Evolutionary conservation across 2,888 invertebrate species (phyloP), one percentile per base, ranked within the genome.

Genomic region (Therioaphis trifolii): DNA sequence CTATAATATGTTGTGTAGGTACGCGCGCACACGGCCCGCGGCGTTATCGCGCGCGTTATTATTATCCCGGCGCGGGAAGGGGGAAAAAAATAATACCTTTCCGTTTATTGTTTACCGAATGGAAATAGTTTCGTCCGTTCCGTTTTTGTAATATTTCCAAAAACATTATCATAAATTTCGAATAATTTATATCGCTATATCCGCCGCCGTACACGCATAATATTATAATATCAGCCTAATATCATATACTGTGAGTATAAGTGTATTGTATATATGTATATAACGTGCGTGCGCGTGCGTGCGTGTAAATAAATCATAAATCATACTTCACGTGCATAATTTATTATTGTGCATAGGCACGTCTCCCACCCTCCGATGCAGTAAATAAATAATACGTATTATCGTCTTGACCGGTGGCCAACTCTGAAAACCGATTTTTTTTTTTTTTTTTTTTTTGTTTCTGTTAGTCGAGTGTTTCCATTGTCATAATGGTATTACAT

Each of bases 401-500:
- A 74, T 74, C 35, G 35, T 35, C 74, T 74, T 74, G 55, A 74
- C 52, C 74, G n/a, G n/a, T 9, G 27, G 74, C 74, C 52, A 74
- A 74, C 55, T 74, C 29, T 29, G n/a, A 35, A 55, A 74, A 40
- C 24, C 14, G 35, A 55, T 72, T 72, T 74, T 35, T 52, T 35
- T 18, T 29, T 2, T 21, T 58, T 9, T 27, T 40, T 46, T 49
- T 29, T 71, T n/a, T 61, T 15, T 24, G 46, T 46, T 27, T 46
- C 43, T 21, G 5, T 29, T 7, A 74, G 35, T 35, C 43, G 14
- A 74, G 55, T 55, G 35, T 74, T 35, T 74, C 27, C 55, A 74
- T 72, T 72, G 72, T 72, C 35, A 7, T 72, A 52, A 72, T 52
- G 29, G 27, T 52, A 72, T 72, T 72, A 52, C 49, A 15, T n/a